Base-by-base conservation (phyloP, 2,113 vertebrate species). In the Fregata magnificens region DNA sequence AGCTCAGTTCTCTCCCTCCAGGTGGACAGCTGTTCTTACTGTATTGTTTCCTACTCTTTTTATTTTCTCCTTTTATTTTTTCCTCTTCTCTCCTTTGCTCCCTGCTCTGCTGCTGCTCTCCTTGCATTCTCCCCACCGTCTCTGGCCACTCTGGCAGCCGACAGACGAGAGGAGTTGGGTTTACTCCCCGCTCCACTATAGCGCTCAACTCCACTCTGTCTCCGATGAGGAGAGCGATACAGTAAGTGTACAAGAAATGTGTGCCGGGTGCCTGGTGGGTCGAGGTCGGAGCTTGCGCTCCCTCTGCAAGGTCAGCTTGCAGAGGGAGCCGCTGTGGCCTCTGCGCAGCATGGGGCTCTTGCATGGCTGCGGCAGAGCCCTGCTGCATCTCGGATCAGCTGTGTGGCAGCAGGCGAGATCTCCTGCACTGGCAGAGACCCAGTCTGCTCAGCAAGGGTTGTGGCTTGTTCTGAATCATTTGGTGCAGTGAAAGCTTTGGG, bases 121-220 rank as follows among this genome's bases (percentile, higher is more conserved):
- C 98, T 98, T 97, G 98, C 98, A 97, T 98, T 98, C 91, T 97
- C 98, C 98, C 99, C 97, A 97, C 98, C 98, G 98, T 98, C 98
- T 97, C 98, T 97, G 97, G 97, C 97, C 98, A 96, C 97, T 98
- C 97, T 98, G 94, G 88, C 99, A 99, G 99, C 99, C 99, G 98
- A 99, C 99, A 97, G 99, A 99, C 86, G 99, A 99, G 98, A 99
- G 98, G 98, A 99, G 99, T 98, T 99, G 99, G 99, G 99, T 99
- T 97, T 99, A 99, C 98, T 99, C 99, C 98, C 99, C 99, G 76
- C 99, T 99, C 97, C 99, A 99, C 99, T 99, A 99, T 99, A 99
- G 98, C 97, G 95, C 99, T 95, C 99, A 99, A 92, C 98, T 98
- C 97, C 99, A 98, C 97, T 98, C 98, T 96, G 98, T 99, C 98